Conservation (phyloP, 2,888 invertebrate genomes). For the Drosophila anomalipes region DNA sequence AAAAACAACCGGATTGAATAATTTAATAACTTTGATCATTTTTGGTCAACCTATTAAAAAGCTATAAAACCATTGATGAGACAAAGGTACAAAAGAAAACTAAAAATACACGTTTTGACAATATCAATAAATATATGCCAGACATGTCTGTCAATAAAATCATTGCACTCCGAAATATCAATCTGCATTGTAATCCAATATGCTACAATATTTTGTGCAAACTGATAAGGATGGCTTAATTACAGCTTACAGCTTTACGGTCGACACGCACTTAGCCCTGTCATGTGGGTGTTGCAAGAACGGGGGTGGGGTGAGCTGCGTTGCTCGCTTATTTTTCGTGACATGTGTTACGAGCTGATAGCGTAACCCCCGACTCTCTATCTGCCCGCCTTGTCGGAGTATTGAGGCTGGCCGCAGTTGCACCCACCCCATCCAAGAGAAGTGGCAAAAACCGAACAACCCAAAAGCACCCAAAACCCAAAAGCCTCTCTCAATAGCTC, state of each 20-base stretch:
- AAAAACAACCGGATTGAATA: not conserved
- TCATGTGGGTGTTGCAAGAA: conserved; percentile 17
- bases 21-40: not conserved
- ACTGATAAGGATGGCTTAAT: conserved; percentile 63
- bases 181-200: conserved; percentile 57
- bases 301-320: conserved; percentile 3
- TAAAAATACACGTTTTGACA: not conserved
- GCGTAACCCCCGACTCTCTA: conserved; percentile 62
- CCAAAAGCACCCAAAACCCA: not conserved
- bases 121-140: not conserved
- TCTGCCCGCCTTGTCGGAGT: not conserved
- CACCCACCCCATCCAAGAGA: conserved; percentile 24
- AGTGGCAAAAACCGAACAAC: conserved; percentile 34
- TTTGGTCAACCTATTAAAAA: not conserved
- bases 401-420: conserved; percentile 59
- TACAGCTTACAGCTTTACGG: conserved; percentile 57
- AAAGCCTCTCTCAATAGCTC: conserved; percentile 40
- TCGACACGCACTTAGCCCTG: conserved; percentile 58
- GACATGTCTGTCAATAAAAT: not conserved
- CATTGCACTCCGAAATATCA: not conserved
- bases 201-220: conserved; percentile 52
- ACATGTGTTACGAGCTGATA: conserved; percentile 77
- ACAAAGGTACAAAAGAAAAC: not conserved
- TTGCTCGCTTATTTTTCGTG: conserved; percentile 66
- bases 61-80: not conserved